Percentiles rank a stretch among this genome's conserved stretches.
Evolutionary conservation across 2,797 vertebrate species (phyloP).

Genomic region (Karalla daura): DNA sequence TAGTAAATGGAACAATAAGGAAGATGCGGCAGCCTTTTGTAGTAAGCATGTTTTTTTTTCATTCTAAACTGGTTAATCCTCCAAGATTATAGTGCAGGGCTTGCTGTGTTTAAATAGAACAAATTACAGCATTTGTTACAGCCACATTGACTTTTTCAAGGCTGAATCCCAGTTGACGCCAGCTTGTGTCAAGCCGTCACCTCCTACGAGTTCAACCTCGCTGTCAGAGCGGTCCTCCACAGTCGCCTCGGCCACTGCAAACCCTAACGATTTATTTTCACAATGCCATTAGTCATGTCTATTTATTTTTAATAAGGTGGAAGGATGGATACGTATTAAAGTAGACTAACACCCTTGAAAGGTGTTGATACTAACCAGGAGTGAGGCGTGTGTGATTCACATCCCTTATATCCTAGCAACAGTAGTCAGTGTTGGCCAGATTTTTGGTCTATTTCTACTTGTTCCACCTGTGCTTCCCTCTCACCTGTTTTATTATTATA

Average conservation of each 20-base stretch:
- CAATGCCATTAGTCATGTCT: constrained; percentile 11
- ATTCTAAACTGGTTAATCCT: background rate
- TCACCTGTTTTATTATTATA: constrained; percentile 19
- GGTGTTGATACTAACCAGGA: constrained; percentile 66
- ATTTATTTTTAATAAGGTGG: constrained; percentile 29
- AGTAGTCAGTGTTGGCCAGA: constrained; percentile 37
- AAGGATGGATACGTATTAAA: constrained; percentile 23
- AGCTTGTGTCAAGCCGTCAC: constrained; percentile 50
- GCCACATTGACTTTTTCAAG: constrained; percentile 22
- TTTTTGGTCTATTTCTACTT: constrained; percentile 55
- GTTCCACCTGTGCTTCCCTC: constrained; percentile 54
- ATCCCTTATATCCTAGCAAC: constrained; percentile 79
- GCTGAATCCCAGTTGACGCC: constrained; percentile 38
- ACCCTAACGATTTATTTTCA: constrained; percentile 16
- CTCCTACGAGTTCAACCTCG: constrained; percentile 50
- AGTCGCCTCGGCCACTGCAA: constrained; percentile 19
- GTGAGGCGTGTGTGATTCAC: constrained; percentile 67
- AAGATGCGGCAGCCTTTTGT: background rate
- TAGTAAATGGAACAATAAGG: no score
- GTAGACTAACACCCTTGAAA: constrained; percentile 41
- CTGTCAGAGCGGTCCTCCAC: constrained; percentile 3
- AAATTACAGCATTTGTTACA: constrained; percentile 7
- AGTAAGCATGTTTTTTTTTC: background rate
- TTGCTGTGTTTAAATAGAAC: background rate
- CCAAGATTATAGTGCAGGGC: background rate